Evolutionary conservation across 2,888 invertebrate genomes (phyloP), one percentile per base, ranked within the genome.

Genomic region (Noctua comes): DNA sequence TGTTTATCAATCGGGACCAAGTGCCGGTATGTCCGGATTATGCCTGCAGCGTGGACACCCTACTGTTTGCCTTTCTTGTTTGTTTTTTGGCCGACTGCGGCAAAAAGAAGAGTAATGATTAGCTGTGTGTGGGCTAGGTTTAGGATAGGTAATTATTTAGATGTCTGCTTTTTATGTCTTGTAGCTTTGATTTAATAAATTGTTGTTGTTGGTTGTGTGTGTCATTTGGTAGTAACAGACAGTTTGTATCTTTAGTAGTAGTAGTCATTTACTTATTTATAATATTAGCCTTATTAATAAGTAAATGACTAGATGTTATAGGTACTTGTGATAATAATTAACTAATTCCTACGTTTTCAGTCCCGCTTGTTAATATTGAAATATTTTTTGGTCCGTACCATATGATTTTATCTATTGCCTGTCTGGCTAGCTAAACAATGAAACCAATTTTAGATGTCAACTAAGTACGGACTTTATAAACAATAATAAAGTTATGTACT

Each of bases 31-130:
- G 83, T 84, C 83, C 85, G 81, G 88, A 84, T 86, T 88, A 85
- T 74, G 81, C 85, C 87, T 80, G 88, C 87, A 88, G 83, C 78
- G 59, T 73, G 80, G 82, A 74, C 85, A 80, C 87, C 86, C 90
- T 85, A 86, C 82, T 71, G 79, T 88, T 87, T 84, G 85, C 74
- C 74, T 82, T 87, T 83, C 77, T 80, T 80, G 82, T 87, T 85
- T 87, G 83, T 85, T 86, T 87, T 87, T 88, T 81, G 79, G 66
- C 83, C 76, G 71, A 79, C 74, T 75, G 75, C 18, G 27, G 79
- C 76, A 85, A 85, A 85, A 85, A 85, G 79, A 85, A 82, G 84
- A 79, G 79, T 76, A 85, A 82, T 85, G 82, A 85, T 85, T 76
- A 79, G 74, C 82, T 73, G 72, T 77, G 71, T 74, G 73, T 77